Evolutionary conservation across 2,113 vertebrate species (phyloP), one percentile per base, ranked within the genome.

Genomic region (Cynocephalus volans): DNA sequence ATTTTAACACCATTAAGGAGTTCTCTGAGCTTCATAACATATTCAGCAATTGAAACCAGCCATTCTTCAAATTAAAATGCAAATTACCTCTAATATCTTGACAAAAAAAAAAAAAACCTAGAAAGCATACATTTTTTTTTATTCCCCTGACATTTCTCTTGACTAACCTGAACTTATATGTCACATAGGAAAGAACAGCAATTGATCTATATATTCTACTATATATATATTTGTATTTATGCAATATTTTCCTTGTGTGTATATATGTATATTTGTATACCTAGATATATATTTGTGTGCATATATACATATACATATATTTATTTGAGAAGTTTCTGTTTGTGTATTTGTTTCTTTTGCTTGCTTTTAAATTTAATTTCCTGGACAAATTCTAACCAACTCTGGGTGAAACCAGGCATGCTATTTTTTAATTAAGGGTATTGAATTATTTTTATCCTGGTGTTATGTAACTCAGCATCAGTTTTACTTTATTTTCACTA

Each of bases 361-460:
- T 84, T 95, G 54, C 11, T 95, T 70, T 96, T 93, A 75, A 84
- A 54, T 93, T 84, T 90, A 69, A 80, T 90, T 91, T 90, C 36
- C 36, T 85, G 13, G 48, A 85, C 58, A 36, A 95, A 77, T 81
- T 95, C 52, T 92, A 88, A 90, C 21, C 41, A 84, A 88, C 70
- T 94, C 52, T 90, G 72, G 36, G 58, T 95, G 24, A 95, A 88
- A 93, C 36, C 5, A 96, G 28, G 1, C 18, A 73, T 50, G 31
- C 13, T 41, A 15, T 77, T 52, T 96, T 93, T 86, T 70, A 95
- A 96, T 81, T 13, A 31, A 93, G 95, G 45, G 48, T 84, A 80
- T 75, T 84, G 33, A 83, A 50, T 93, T 93, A 93, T 64, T 41
- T 10, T 62, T 45, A 62, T 15, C 24, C 13, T 19, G 41, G 52